Percentiles rank a stretch among this genome's conserved stretches.
phyloP scores from a whole-genome alignment of 1,140 invertebrate species.

The Lordiphosa mommai region DNA sequence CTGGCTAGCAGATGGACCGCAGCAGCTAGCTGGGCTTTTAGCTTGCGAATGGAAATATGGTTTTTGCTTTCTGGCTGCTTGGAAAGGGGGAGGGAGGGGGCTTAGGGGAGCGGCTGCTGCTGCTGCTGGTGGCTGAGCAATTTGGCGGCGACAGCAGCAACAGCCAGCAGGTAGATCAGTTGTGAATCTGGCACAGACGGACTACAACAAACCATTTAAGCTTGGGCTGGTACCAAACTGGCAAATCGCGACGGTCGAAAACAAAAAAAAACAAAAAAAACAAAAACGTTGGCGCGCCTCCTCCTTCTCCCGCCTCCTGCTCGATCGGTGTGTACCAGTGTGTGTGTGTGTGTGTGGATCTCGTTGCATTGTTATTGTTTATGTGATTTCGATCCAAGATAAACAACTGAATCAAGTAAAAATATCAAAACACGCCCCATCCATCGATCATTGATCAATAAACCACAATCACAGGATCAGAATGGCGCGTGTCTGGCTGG shows the following conservation, averaged over 20 bases:
- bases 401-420: slow-evolving; percentile 5
- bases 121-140: slow-evolving; percentile 16
- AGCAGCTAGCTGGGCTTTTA: slow-evolving; percentile 33
- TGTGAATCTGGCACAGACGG: slow-evolving; percentile 70
- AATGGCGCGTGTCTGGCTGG: not conserved
- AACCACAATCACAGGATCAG: not conserved
- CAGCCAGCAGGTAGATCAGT: slow-evolving; percentile 71
- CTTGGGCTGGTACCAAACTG: slow-evolving; percentile 48
- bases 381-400: slow-evolving; percentile 4
- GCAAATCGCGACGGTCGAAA: slow-evolving; percentile 30
- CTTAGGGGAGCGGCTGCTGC: not conserved
- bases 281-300: slow-evolving; percentile 47
- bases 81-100: not conserved
- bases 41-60: slow-evolving; percentile 34
- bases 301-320: slow-evolving; percentile 22
- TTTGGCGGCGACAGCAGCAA: slow-evolving; percentile 42
- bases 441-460: slow-evolving; percentile 15
- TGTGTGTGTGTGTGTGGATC: slow-evolving; percentile 37
- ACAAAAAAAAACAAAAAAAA: slow-evolving; percentile 15
- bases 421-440: slow-evolving; percentile 5
- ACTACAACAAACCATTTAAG: slow-evolving; percentile 68
- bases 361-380: slow-evolving; percentile 21
- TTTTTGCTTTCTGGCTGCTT: slow-evolving; percentile 7
- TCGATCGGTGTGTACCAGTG: slow-evolving; percentile 19
- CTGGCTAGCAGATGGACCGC: slow-evolving; percentile 59